phyloP scores from a whole-genome alignment of 2,113 vertebrate species.

The Carlito syrichta region DNA sequence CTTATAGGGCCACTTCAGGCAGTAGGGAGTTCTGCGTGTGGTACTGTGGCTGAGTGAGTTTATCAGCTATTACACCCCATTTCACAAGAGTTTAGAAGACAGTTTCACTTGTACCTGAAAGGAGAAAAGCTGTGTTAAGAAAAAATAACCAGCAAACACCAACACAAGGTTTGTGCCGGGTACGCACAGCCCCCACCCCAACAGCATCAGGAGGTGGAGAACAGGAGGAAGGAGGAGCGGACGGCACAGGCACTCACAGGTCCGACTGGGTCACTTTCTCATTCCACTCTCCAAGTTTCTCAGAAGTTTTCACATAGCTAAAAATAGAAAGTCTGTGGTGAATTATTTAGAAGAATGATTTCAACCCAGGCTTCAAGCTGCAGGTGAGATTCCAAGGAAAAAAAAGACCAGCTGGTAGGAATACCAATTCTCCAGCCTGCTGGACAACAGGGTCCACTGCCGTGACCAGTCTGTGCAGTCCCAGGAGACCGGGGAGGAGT shows the following conservation, averaged over 20 bases:
- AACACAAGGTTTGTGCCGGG: not conserved
- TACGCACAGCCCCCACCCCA: not conserved
- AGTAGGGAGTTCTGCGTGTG: not conserved
- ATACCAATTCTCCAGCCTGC: not conserved
- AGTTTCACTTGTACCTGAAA: constrained; percentile 19
- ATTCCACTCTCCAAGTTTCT: constrained; percentile 92
- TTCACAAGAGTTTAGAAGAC: not conserved
- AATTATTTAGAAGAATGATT: constrained; percentile 53
- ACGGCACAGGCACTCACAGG: constrained; percentile 86
- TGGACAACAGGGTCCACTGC: not conserved
- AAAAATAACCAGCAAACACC: not conserved
- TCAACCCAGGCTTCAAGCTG: not conserved
- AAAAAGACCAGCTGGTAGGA: not conserved
- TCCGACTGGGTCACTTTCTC: constrained; percentile 89
- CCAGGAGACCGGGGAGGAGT: not conserved
- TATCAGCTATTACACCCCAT: not conserved
- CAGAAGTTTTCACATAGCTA: constrained; percentile 90
- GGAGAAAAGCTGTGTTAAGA: not conserved
- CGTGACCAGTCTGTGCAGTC: not conserved
- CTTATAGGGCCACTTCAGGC: rapidly evolving
- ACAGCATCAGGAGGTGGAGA: not conserved
- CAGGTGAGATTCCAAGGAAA: not conserved
- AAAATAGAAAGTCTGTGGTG: constrained; percentile 85
- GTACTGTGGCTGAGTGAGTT: constrained; percentile 64
- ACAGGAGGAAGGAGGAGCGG: constrained; percentile 40